Percentiles rank a stretch among this genome's conserved stretches.
Conservation (phyloP, 2,113 vertebrate genomes). For the Shinisaurus crocodilurus region DNA sequence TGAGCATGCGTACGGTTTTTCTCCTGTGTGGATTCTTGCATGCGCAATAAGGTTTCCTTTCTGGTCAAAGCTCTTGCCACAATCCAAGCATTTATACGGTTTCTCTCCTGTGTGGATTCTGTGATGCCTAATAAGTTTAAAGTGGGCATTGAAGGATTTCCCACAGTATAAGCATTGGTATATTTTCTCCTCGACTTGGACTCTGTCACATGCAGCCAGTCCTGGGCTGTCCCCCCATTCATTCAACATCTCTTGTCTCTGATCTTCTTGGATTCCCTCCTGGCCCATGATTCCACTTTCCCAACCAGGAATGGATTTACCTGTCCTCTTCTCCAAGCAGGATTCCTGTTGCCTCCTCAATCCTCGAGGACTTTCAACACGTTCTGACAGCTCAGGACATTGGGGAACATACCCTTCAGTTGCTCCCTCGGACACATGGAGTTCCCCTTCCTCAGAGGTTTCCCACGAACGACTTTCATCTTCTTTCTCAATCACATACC, state of each 20-base stretch:
- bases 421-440: not conserved
- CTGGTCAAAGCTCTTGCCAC: conserved; percentile 1
- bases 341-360: not conserved
- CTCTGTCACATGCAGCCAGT: conserved; percentile 40
- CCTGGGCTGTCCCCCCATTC: not conserved
- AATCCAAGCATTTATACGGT: not conserved
- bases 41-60: conserved; percentile 7
- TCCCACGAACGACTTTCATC: not conserved
- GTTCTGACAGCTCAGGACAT: too few relatives aligned
- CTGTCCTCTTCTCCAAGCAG: not conserved
- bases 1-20: not conserved
- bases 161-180: conserved; percentile 75
- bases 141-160: conserved; percentile 77
- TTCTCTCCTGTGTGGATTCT: conserved; percentile 5
- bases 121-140: conserved; percentile 71
- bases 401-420: not conserved
- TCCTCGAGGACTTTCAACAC: not conserved
- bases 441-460: not conserved
- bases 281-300: not conserved
- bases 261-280: not conserved
- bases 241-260: too few relatives aligned
- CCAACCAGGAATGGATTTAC: not conserved
- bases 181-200: conserved; percentile 80
- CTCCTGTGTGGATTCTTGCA: conserved; percentile 2
- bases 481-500: not conserved